A percentile compares a stretch with the other conserved stretches of the same genome.
phyloP scores from a whole-genome alignment of 2,888 invertebrate species.

The Acanthosepion pharaonis region DNA sequence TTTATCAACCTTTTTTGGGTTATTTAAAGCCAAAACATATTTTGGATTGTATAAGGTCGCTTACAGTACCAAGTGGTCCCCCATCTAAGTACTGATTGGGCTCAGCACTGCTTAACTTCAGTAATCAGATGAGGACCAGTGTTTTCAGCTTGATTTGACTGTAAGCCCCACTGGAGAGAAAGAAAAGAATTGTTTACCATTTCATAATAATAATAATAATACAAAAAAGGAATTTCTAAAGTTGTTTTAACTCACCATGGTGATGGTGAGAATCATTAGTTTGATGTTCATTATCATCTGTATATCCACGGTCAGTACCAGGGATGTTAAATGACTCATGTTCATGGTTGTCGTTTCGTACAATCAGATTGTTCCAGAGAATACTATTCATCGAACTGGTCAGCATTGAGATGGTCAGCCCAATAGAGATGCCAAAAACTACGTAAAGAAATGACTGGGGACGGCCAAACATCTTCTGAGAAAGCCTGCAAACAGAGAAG shows the following conservation, averaged over 20 bases:
- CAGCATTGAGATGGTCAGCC: constrained; percentile 16
- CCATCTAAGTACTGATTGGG: no score
- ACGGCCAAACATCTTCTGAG: constrained; percentile 20
- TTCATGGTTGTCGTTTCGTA: not conserved
- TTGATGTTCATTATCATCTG: not conserved
- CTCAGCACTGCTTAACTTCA: no score
- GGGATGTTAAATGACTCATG: not conserved
- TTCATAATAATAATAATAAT: no score
- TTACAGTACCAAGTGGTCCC: no score
- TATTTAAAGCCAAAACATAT: no score
- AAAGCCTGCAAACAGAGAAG: not conserved
- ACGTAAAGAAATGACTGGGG: constrained; percentile 34
- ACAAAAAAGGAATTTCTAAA: no score
- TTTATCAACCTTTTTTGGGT: no score
- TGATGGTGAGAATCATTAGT: not conserved
- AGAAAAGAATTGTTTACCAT: no score
- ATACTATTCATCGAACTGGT: constrained; percentile 36
- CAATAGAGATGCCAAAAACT: constrained; percentile 41
- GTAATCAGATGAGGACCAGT: no score
- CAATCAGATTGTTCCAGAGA: not conserved
- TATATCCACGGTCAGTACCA: not conserved
- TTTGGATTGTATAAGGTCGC: no score
- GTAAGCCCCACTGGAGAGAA: no score
- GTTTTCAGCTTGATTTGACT: no score
- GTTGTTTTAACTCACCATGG: constrained; percentile 24